Conservation (phyloP, 2,888 invertebrate genomes). For the Oconnorella tubifera region DNA sequence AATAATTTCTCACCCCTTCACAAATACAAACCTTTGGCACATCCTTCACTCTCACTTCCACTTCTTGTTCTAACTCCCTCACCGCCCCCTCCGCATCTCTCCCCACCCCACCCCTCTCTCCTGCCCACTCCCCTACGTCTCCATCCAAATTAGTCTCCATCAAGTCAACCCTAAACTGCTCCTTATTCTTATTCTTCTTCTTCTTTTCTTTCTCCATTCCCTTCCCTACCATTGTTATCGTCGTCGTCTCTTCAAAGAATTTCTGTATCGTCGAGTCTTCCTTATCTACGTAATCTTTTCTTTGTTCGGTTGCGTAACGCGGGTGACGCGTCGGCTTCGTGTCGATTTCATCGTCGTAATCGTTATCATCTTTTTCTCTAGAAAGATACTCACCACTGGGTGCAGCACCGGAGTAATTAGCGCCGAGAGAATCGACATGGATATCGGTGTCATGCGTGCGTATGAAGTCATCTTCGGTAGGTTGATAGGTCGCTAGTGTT, state of each 20-base stretch:
- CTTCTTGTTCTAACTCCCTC: not conserved
- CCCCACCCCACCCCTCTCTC: no score
- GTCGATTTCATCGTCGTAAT: not conserved
- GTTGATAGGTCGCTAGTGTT: no score
- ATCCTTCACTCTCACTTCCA: not conserved
- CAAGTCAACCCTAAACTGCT: not conserved
- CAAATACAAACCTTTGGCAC: no score
- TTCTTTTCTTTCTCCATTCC: constrained; percentile 2
- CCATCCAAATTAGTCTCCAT: not conserved
- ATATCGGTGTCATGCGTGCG: not conserved
- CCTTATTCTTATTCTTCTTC: constrained; percentile 7
- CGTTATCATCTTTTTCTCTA: not conserved
- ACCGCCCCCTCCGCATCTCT: not conserved
- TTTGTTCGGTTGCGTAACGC: not conserved
- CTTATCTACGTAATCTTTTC: no score
- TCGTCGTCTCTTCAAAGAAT: not conserved
- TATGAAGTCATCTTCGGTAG: not conserved
- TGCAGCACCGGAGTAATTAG: not conserved
- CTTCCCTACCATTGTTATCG: not conserved
- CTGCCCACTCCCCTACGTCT: no score
- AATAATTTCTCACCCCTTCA: not conserved
- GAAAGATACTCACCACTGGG: not conserved
- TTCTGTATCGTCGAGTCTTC: not conserved
- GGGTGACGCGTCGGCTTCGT: not conserved
- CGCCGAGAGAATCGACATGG: not conserved